Evolutionary conservation across 1,140 invertebrate genomes (phyloP).

Genomic region (Aphis gossypii): DNA sequence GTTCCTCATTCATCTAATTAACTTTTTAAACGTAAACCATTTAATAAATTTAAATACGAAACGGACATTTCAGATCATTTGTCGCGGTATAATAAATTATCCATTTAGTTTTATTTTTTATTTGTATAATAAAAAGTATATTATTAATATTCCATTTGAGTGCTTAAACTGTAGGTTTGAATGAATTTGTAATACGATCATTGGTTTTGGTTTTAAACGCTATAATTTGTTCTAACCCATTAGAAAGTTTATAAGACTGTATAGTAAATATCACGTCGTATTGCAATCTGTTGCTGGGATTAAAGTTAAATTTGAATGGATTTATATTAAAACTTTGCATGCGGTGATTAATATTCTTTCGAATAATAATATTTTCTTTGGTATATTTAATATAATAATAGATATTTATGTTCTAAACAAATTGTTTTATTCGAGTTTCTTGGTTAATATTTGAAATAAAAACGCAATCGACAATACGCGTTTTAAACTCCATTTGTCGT

Average conservation of each 20-base stretch:
- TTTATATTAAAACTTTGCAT: slow-evolving; percentile 19
- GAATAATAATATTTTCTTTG: slow-evolving; percentile 6
- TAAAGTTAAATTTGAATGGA: slow-evolving; percentile 34
- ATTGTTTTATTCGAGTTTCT: neutral
- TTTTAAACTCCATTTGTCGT: neutral
- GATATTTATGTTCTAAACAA: neutral
- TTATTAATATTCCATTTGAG: slow-evolving; percentile 2
- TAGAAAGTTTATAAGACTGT: slow-evolving; percentile 37
- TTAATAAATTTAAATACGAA: neutral
- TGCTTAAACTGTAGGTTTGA: neutral
- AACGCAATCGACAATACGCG: neutral
- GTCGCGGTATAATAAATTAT: neutral
- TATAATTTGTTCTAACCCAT: slow-evolving; percentile 21
- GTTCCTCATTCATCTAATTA: neutral
- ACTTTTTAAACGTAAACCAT: neutral
- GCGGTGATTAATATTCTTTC: neutral
- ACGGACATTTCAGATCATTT: neutral
- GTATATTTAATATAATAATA: neutral
- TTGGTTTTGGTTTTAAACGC: neutral
- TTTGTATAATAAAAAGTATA: neutral
- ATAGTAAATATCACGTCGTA: slow-evolving; percentile 6
- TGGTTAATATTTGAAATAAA: neutral
- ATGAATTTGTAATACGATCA: slow-evolving; percentile 16
- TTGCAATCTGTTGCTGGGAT: slow-evolving; percentile 35
- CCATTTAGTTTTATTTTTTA: neutral